A percentile compares a stretch with the other conserved stretches of the same genome.
Evolutionary conservation across 2,888 invertebrate species (phyloP).

Genomic region (Idaea biselata): DNA sequence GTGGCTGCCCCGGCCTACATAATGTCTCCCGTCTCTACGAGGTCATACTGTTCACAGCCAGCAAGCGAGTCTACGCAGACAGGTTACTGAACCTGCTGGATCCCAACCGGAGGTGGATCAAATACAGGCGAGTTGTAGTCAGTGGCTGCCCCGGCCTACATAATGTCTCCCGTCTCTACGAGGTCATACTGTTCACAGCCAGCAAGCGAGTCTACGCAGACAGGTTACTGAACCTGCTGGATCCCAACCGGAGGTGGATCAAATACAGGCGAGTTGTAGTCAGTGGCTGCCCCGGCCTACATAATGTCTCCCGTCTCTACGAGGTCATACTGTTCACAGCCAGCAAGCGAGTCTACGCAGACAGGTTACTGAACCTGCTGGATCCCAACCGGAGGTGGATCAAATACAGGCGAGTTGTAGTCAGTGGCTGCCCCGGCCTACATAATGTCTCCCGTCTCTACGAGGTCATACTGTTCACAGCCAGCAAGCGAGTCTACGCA

Average conservation of each 20-base stretch:
- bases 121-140: constrained; percentile 78
- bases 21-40: constrained; percentile 80
- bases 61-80: constrained; percentile 97
- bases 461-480: too few species aligned
- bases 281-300: background rate
- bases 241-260: constrained; percentile 93
- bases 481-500: too few species aligned
- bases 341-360: constrained; percentile 96
- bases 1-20: background rate
- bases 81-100: constrained; percentile 95
- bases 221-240: constrained; percentile 93
- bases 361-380: constrained; percentile 93
- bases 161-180: constrained; percentile 74
- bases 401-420: constrained; percentile 82
- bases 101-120: constrained; percentile 92
- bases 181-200: constrained; percentile 97
- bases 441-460: background rate
- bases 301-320: constrained; percentile 64
- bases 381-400: constrained; percentile 94
- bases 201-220: constrained; percentile 97
- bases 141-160: background rate
- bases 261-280: constrained; percentile 82
- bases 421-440: background rate
- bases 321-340: constrained; percentile 98
- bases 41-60: constrained; percentile 97